Conservation (phyloP, 2,113 vertebrate species). For the Brienomyrus longianalis region DNA sequence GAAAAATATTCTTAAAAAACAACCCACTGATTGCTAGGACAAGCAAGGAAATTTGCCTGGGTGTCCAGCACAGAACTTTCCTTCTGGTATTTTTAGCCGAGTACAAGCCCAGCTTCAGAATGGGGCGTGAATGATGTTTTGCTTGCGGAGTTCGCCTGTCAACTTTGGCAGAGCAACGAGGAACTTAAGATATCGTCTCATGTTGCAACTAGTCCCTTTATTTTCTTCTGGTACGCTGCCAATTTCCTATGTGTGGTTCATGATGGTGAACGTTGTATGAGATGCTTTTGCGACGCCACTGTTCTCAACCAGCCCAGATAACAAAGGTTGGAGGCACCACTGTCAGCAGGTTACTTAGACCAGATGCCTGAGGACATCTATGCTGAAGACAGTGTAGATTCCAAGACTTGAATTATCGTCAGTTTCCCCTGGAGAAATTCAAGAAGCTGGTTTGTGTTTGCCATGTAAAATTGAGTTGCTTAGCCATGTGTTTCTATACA, state of each 20-base stretch:
- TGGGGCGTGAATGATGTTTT: not conserved
- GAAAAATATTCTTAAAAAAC: not conserved
- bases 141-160: not conserved
- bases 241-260: not conserved
- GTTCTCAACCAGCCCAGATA: not conserved
- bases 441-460: not conserved
- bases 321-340: not conserved
- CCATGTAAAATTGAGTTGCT: not conserved
- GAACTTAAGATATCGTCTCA: not conserved
- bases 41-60: not conserved
- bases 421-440: not conserved
- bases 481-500: not conserved
- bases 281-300: not conserved
- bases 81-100: not conserved
- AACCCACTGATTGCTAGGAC: not conserved
- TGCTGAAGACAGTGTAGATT: not conserved
- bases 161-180: not conserved
- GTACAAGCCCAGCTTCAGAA: not conserved
- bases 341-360: not conserved
- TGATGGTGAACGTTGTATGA: not conserved
- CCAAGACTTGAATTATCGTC: not conserved
- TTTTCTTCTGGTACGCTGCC: slow-evolving; percentile 1
- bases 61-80: not conserved
- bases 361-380: not conserved
- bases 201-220: not conserved